Evolutionary conservation across 2,113 vertebrate species (phyloP).

Genomic region (Candoia aspera): DNA sequence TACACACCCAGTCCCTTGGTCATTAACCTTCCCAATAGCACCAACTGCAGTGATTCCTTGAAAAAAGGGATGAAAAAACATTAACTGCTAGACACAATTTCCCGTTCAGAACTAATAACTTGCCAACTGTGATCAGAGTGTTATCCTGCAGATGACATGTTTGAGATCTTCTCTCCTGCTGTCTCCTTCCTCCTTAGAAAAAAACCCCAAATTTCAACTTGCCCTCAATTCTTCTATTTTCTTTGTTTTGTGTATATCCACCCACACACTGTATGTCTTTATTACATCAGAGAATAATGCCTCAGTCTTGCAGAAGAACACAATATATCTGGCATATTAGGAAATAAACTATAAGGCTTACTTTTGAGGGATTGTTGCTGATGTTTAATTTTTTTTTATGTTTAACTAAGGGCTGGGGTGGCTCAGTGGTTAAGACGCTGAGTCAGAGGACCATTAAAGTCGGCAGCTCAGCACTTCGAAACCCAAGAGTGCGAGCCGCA

Average conservation of each 20-base stretch:
- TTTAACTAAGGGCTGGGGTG: conserved; percentile 56
- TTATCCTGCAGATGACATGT: conserved; percentile 43
- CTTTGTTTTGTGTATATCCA: conserved; percentile 27
- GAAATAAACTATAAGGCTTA: conserved; percentile 55
- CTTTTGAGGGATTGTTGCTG: neutral
- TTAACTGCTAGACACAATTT: conserved; percentile 62
- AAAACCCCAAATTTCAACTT: conserved; percentile 29
- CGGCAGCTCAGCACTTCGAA: too few species aligned
- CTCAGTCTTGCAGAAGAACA: conserved; percentile 49
- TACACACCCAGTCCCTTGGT: conserved; percentile 71
- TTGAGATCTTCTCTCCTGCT: neutral
- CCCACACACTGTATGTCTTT: conserved; percentile 56
- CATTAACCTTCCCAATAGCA: conserved; percentile 53
- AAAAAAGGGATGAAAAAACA: conserved; percentile 62
- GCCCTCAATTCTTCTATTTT: conserved; percentile 49
- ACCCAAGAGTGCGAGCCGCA: too few species aligned
- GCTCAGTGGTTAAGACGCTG: too few species aligned
- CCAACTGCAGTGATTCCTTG: conserved; percentile 58
- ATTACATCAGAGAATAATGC: conserved; percentile 67
- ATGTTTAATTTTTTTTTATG: conserved; percentile 39
- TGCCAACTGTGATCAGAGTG: conserved; percentile 52
- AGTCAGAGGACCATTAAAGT: too few species aligned
- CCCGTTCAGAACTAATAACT: conserved; percentile 31
- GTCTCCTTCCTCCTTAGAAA: neutral
- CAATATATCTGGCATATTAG: conserved; percentile 57